Percentiles rank a stretch among this genome's conserved stretches.
These are phyloP conservation scores for Orbicella faveolata DNA, from an alignment of 64 coral and sea anemone species.

Conservation along the genomic window DNA sequence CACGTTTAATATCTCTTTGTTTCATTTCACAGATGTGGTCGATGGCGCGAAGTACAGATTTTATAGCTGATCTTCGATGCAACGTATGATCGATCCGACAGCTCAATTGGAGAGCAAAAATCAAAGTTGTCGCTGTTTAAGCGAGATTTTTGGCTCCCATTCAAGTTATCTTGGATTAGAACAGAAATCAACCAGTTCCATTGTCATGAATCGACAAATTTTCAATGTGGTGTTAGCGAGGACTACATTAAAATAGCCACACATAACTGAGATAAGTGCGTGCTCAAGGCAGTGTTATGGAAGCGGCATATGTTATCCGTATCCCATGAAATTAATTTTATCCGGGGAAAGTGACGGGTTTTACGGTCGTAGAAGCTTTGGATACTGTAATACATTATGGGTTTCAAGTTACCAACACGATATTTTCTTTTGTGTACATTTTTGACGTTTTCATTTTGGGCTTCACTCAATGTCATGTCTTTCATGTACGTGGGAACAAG, in stretches of 20 bases:
- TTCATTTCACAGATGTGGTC: neutral
- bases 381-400: constrained; percentile 24
- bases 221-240: neutral
- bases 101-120: too few species aligned
- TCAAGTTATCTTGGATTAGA: neutral
- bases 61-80: too few species aligned
- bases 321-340: neutral
- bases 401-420: constrained; percentile 57
- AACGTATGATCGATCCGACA: too few species aligned
- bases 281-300: neutral
- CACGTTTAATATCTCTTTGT: neutral
- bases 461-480: constrained; percentile 29
- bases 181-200: neutral
- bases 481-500: constrained; percentile 4
- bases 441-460: constrained; percentile 52
- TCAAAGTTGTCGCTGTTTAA: neutral
- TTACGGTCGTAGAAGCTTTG: neutral
- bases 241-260: neutral
- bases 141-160: neutral
- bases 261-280: neutral
- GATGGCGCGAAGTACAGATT: neutral
- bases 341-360: neutral
- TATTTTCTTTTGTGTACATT: constrained; percentile 51
- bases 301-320: neutral
- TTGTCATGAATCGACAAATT: neutral